A percentile compares a stretch with the other conserved stretches of the same genome.
Conservation (phyloP, 2,113 vertebrate species). For the Silurus asotus region DNA sequence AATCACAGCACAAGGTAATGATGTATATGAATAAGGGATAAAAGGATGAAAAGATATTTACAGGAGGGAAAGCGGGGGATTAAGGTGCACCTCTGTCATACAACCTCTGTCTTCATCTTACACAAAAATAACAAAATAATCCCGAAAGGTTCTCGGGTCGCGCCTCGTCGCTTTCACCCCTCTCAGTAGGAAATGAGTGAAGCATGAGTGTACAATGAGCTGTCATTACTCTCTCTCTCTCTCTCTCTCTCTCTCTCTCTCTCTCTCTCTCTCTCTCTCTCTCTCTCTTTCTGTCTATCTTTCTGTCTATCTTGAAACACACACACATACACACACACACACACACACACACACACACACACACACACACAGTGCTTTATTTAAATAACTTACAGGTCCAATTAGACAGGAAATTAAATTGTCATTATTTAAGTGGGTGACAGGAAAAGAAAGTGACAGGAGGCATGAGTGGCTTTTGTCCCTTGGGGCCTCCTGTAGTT, state of each 20-base stretch:
- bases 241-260: conserved; percentile 13
- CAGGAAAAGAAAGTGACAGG: conserved; percentile 61
- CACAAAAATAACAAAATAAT: conserved; percentile 13
- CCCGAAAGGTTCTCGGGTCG: conserved; percentile 33
- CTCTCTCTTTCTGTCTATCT: no score
- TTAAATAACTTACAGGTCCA: conserved; percentile 87
- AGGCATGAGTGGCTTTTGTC: conserved; percentile 63
- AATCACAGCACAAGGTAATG: conserved; percentile 68
- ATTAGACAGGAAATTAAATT: conserved; percentile 88
- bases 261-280: conserved; percentile 12
- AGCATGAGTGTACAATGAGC: conserved; percentile 37
- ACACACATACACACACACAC: no score
- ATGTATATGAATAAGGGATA: conserved; percentile 76
- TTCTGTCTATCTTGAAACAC: no score
- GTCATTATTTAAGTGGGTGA: conserved; percentile 74
- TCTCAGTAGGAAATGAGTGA: conserved; percentile 68
- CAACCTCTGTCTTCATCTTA: conserved; percentile 10
- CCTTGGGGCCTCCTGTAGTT: conserved; percentile 58
- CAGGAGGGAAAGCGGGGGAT: conserved; percentile 67
- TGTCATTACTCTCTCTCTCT: conserved; percentile 18
- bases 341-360: no score
- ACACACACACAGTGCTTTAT: conserved; percentile 76
- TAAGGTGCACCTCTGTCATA: conserved; percentile 41
- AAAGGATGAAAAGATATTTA: conserved; percentile 85
- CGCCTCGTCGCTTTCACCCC: conserved; percentile 53